Base-by-base conservation (phyloP, 2,797 vertebrate genomes). In the Syncerus caffer region DNA sequence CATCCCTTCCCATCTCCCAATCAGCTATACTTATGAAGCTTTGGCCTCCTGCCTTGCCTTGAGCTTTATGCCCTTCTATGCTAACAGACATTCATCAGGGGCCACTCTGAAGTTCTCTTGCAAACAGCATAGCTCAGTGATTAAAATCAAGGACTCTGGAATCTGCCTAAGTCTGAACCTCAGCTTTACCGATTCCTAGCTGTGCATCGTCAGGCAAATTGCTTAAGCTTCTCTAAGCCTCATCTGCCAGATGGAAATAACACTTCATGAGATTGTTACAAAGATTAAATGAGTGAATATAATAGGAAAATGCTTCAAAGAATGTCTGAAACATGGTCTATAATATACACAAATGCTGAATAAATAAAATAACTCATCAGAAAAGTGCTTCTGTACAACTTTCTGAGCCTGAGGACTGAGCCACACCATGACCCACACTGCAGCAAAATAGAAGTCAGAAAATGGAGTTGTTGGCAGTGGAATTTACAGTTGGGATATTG, bases 391-490 rank as follows among this genome's bases (percentile, higher is more conserved):
- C 31, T 53, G 21, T 21, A 25, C 2, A 16, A 31, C 11, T 93
- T 64, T 74, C 92, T 95, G 58, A 93, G 87, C 51, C 71, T 47
- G 74, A 95, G 34, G 50, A 80, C 71, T 93, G 47, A 97, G 50
- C 58, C 82, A 74, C 16, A 21, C 6, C 6, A 64, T 85, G 38
- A 89, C 10, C 90, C 34, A 62, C 31, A 67, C 60, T 71, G 17
- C 89, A 92, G 85, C 90, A 91, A 92, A 85, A 86, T 42, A 60
- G 38, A 79, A 96, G 82, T 45, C 80, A 90, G 47, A 88, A 58
- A 50, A 79, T 47, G 53, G 85, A 50, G 79, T 60, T 62, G 34
- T 62, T 92, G 97, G 92, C 93, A 90, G 38, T 74, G 58, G 78
- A 58, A 85, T 71, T 93, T 83, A 67, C 64, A 57, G 23, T 15